Evolutionary conservation across 2,797 vertebrate species (phyloP).

Genomic region (Sebastes variabilis): DNA sequence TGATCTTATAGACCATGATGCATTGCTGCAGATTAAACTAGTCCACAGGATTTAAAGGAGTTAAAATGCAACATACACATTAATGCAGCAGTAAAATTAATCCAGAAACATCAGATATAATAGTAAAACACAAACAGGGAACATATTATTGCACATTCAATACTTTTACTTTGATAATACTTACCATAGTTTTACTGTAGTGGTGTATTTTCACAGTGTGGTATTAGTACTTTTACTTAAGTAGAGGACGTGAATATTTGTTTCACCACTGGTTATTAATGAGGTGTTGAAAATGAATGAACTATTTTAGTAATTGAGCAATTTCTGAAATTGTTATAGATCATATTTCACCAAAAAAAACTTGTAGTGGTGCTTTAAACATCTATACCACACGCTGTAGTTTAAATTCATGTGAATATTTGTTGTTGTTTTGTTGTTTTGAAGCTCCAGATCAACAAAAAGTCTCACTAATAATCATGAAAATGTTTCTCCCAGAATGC

Average conservation of each 20-base stretch:
- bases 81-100: too few species aligned
- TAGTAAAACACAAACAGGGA: too few species aligned
- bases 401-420: not conserved
- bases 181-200: not conserved
- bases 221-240: not conserved
- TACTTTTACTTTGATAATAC: not conserved
- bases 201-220: not conserved
- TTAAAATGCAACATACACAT: too few species aligned
- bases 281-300: not conserved
- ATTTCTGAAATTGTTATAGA: not conserved
- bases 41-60: too few species aligned
- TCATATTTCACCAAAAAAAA: not conserved
- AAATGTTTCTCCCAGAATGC: conserved; percentile 72
- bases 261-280: not conserved
- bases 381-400: not conserved
- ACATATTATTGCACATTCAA: not conserved
- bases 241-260: not conserved
- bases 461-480: not conserved
- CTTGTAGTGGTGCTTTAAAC: not conserved
- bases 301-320: not conserved
- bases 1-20: too few species aligned
- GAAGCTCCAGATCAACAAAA: not conserved
- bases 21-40: too few species aligned
- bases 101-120: too few species aligned
- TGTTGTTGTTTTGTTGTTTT: not conserved